Evolutionary conservation across 2,113 vertebrate genomes (phyloP), one percentile per base, ranked within the genome.

Genomic region (Pterophyllum scalare): DNA sequence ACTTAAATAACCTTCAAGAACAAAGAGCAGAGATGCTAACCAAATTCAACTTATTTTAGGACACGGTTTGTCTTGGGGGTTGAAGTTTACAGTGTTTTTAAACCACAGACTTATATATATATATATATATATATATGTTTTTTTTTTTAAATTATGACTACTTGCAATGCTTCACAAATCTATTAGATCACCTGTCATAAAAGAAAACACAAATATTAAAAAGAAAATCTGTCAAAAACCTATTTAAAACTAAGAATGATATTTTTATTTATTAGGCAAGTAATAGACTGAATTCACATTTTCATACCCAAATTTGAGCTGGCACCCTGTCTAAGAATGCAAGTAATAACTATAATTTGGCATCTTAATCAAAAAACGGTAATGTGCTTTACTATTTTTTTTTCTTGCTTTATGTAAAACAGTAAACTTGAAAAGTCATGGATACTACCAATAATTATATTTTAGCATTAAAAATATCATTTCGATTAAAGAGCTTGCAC

Each of bases 21-120:
- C 67, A 72, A 72, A 72, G 46, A 72, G 26, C 67, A 52, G 65
- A 54, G 67, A 49, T 28, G 26, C 26, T 72, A 72, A 54, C 46
- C 46, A 31, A 17, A 72, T 72, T 72, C 7, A 26, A n/a, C 43
- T 52, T 14, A 33, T 72, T 72, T 72, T 52, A 31, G 20, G 17
- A n/a, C 67, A 52, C 2, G 24, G 20, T 72, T 11, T 52, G 24
- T 52, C 49, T 52, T 70, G 22, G 9, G 26, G 43, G 43, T 28
- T 70, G 28, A 70, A 49, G 24, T 70, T 70, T 49, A 14, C 24
- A 13, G 9, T 20, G 40, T 49, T 52, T 70, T 70, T 70, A 52
- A 19, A 28, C 15, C 17, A 49, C 49, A 28, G 17, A 11, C 2
- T 46, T 46, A 28, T 6, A 33, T 33, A 33, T 33, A 33, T 33